Conservation (phyloP, 2,113 vertebrate species). For the Vulpes lagopus region DNA sequence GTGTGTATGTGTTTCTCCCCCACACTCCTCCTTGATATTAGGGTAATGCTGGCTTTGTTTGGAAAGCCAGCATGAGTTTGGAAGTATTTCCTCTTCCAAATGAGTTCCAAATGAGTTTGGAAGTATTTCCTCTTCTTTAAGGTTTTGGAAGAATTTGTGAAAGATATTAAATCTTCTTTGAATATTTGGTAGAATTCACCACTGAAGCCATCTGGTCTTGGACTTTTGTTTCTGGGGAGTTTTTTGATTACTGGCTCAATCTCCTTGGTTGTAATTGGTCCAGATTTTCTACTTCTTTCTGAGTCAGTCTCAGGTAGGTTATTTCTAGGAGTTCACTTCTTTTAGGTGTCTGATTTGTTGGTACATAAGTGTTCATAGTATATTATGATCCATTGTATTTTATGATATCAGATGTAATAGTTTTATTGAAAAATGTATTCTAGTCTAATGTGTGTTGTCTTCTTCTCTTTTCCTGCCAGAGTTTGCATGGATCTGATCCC, state of each 20-base stretch:
- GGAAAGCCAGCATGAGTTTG: not conserved
- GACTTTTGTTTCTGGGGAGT: not conserved
- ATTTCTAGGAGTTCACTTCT: not conserved
- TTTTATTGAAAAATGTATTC: not conserved
- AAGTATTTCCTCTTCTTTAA: not conserved
- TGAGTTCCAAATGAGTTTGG: not conserved
- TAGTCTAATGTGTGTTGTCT: not conserved
- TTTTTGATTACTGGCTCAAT: not conserved
- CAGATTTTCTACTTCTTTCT: not conserved
- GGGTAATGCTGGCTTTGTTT: not conserved
- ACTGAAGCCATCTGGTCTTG: not conserved
- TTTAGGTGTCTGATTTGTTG: not conserved
- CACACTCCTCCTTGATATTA: not conserved
- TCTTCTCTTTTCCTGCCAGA: not conserved
- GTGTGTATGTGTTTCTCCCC: not conserved
- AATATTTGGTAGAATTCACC: constrained; percentile 7
- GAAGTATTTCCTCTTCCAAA: not conserved
- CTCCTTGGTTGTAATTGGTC: not conserved
- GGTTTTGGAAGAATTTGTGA: not conserved
- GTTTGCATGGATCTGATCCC: not conserved
- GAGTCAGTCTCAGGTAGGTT: not conserved
- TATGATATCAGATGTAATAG: not conserved
- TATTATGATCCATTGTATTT: not conserved
- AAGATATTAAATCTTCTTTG: not conserved
- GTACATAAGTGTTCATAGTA: not conserved